Evolutionary conservation across 2,797 vertebrate genomes (phyloP), one percentile per base, ranked within the genome.

Genomic region (Monodelphis domestica): DNA sequence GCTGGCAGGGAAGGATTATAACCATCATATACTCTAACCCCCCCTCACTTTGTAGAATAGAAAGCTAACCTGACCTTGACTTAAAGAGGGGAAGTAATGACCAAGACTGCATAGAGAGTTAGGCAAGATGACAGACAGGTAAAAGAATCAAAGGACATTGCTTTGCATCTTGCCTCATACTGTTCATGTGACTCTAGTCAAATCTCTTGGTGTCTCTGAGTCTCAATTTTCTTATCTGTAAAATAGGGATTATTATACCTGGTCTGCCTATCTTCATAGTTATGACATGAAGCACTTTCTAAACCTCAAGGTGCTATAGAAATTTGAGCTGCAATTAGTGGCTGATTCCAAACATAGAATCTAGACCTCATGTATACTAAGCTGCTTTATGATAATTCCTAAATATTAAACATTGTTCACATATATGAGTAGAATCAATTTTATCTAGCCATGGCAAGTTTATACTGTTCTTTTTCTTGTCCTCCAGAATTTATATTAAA

Each of bases 371-470:
- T 78, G 38, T 45, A 78, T 78, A 11, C 45, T 45, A 45, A 24
- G 9, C 17, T 78, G 2, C 21, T 78, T 45, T 78, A 45, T 45
- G n/a, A 70, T 38, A 57, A 30, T 30, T 28, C 24, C 38, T 38
- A 91, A 92, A 90, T 91, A 54, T 89, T 55, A 7, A 59, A 87
- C n/a, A 91, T 7, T 54, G 30, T 89, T 90, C 93, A 17, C 15
- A 28, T 92, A 52, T 93, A 55, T 94, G 28, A 84, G 1, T 54
- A 51, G 5, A 29, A 3, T 91, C 50, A 50, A 7, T 51, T 54
- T 45, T 10, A 15, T 54, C 52, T 30, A 93, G 38, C 5, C 10
- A 26, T 54, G n/a, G 2, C 11, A 91, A 57, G 33, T 29, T 63
- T 89, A 91, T 63, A 57, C 15, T 63, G 11, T 50, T 45, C 95